Evolutionary conservation across 1,140 invertebrate genomes (phyloP).

Genomic region (Pogonus chalceus): DNA sequence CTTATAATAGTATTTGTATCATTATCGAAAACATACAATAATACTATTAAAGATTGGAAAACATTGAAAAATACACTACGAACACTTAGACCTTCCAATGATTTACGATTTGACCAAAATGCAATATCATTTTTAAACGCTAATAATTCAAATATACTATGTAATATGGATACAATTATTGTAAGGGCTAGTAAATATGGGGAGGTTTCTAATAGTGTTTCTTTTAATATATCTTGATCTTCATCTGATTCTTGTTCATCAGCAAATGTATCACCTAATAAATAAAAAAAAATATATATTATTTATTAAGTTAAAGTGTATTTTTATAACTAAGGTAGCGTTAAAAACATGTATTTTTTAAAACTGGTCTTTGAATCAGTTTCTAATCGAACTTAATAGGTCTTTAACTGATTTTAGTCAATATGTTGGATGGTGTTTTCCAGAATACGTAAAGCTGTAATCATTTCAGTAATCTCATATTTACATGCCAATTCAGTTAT

Average conservation of each 20-base stretch:
- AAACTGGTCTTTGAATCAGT: too few relatives aligned
- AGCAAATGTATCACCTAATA: constrained; percentile 49
- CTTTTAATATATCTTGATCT: constrained; percentile 95
- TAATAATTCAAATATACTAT: constrained; percentile 95
- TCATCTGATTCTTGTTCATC: constrained; percentile 68
- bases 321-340: too few relatives aligned
- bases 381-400: too few relatives aligned
- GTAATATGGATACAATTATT: constrained; percentile 85
- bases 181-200: constrained; percentile 90
- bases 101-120: constrained; percentile 98
- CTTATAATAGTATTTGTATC: constrained; percentile 95
- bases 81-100: constrained; percentile 93
- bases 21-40: constrained; percentile 96
- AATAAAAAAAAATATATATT: too few relatives aligned
- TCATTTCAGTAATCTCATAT: too few relatives aligned
- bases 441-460: too few relatives aligned
- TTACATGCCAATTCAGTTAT: too few relatives aligned
- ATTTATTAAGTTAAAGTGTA: too few relatives aligned
- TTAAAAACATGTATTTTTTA: too few relatives aligned
- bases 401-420: too few relatives aligned
- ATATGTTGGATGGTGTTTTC: too few relatives aligned
- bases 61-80: constrained; percentile 99
- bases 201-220: constrained; percentile 93
- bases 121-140: constrained; percentile 99
- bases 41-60: constrained; percentile 89